Percentiles rank a stretch among this genome's conserved stretches.
Conservation (phyloP, 2,797 vertebrate species). For the Distichodus sexfasciatus region DNA sequence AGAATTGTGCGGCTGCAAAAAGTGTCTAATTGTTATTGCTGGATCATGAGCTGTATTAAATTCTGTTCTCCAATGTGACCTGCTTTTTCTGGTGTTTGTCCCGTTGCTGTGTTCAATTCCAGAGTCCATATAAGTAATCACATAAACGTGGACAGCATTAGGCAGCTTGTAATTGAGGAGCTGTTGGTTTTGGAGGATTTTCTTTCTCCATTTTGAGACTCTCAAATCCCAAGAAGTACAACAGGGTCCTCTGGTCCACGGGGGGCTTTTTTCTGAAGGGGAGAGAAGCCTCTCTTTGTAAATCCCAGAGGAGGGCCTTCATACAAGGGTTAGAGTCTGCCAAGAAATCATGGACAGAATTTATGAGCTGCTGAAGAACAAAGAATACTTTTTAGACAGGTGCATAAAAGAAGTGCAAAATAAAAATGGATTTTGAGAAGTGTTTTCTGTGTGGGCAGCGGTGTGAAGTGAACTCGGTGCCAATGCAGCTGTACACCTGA, state of each 20-base stretch:
- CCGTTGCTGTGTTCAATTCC: too few species aligned
- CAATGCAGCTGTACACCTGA: too few species aligned
- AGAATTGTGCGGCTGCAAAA: background rate
- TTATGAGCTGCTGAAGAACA: conserved; percentile 38
- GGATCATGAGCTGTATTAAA: too few species aligned
- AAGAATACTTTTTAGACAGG: conserved; percentile 38
- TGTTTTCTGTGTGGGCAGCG: background rate
- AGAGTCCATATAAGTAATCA: too few species aligned
- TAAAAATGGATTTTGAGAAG: background rate
- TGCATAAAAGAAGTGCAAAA: conserved; percentile 2
- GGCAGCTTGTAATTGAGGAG: background rate
- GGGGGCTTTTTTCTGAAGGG: conserved; percentile 33
- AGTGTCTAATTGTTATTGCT: too few species aligned
- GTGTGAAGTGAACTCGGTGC: background rate
- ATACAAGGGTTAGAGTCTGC: conserved; percentile 34
- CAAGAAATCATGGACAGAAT: conserved; percentile 51
- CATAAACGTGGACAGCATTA: too few species aligned
- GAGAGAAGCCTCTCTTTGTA: conserved; percentile 40
- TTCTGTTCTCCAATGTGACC: too few species aligned
- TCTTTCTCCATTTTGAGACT: background rate
- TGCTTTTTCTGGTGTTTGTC: too few species aligned
- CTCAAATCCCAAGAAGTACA: background rate
- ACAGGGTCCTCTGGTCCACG: conserved; percentile 19
- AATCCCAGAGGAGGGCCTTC: conserved; percentile 20
- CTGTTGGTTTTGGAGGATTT: background rate